Conservation (phyloP, 2,888 invertebrate genomes). For the Hyposoter didymator region DNA sequence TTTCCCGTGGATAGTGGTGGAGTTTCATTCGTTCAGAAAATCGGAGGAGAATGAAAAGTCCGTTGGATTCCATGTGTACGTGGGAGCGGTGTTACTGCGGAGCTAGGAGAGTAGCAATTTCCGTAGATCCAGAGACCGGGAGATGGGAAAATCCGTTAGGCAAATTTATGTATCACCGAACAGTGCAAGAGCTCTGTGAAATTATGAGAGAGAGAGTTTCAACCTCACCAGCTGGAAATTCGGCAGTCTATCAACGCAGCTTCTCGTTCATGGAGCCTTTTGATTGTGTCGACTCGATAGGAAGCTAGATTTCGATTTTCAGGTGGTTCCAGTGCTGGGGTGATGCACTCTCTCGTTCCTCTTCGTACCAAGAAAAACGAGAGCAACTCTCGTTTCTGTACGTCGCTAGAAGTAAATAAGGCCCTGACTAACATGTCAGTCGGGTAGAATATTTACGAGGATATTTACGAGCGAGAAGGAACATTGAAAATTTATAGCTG, state of each 20-base stretch:
- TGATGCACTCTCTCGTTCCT: constrained; percentile 41
- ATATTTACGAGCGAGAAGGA: constrained; percentile 64
- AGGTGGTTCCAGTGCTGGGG: constrained; percentile 18
- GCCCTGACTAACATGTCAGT: constrained; percentile 42
- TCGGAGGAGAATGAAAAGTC: constrained; percentile 7
- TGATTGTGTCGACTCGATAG: constrained; percentile 1
- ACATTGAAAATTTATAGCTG: constrained; percentile 66
- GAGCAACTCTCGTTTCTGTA: constrained; percentile 50
- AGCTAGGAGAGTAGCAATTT: constrained; percentile 62
- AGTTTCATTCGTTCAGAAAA: constrained; percentile 61
- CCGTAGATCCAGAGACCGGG: constrained; percentile 45
- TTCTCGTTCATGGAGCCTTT: constrained; percentile 18
- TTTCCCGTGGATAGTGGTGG: constrained; percentile 18
- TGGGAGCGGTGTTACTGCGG: constrained; percentile 12
- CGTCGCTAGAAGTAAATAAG: constrained; percentile 57
- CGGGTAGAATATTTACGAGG: constrained; percentile 65
- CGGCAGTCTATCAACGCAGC: constrained; percentile 46
- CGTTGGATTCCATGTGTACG: background rate
- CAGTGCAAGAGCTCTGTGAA: constrained; percentile 24
- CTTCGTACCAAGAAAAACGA: background rate
- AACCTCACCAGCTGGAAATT: constrained; percentile 27
- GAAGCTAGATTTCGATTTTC: constrained; percentile 50
- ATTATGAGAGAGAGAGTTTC: constrained; percentile 45
- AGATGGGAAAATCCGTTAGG: constrained; percentile 51
- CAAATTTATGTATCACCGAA: constrained; percentile 66